Evolutionary conservation across 2,797 vertebrate genomes (phyloP).

Genomic region (Fistularia commersonii): DNA sequence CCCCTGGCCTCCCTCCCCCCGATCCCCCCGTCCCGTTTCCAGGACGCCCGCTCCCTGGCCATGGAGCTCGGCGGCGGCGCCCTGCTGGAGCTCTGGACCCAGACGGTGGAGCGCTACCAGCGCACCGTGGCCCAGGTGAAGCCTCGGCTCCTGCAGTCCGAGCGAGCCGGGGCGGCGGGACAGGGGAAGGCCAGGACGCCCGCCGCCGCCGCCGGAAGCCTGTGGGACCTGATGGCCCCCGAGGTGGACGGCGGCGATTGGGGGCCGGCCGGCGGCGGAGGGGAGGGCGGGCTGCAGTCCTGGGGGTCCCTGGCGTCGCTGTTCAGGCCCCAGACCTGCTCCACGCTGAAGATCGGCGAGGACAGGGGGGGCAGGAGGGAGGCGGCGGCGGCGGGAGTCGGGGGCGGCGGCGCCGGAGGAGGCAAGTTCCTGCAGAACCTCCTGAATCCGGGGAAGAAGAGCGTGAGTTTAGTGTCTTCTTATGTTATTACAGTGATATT

Average conservation of each 20-base stretch:
- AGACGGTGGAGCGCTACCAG: constrained; percentile 79
- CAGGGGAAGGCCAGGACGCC: constrained; percentile 64
- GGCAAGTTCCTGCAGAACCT: constrained; percentile 79
- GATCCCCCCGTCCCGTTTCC: constrained; percentile 82
- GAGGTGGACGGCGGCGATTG: constrained; percentile 71
- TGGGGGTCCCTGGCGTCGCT: constrained; percentile 82
- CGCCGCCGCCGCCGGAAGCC: constrained; percentile 71
- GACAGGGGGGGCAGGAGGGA: constrained; percentile 74
- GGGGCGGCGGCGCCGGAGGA: constrained; percentile 53
- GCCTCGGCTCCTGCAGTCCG: constrained; percentile 67
- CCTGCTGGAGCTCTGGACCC: constrained; percentile 77
- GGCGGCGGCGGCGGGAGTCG: too few species aligned
- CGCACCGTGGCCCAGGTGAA: constrained; percentile 72
- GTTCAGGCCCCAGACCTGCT: constrained; percentile 79
- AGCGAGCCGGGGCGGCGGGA: constrained; percentile 46
- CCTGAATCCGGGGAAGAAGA: constrained; percentile 77
- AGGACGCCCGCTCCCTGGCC: constrained; percentile 82
- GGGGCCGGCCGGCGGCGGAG: constrained; percentile 57
- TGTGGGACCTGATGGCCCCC: constrained; percentile 71
- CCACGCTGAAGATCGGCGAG: constrained; percentile 77
- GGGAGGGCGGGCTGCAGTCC: constrained; percentile 73
- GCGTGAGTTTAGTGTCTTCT: constrained; percentile 73
- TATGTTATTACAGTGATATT: too few species aligned
- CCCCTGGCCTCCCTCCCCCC: constrained; percentile 78
- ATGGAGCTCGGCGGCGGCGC: constrained; percentile 79